Conservation (phyloP, 2,113 vertebrate genomes). For the Chionomys nivalis region DNA sequence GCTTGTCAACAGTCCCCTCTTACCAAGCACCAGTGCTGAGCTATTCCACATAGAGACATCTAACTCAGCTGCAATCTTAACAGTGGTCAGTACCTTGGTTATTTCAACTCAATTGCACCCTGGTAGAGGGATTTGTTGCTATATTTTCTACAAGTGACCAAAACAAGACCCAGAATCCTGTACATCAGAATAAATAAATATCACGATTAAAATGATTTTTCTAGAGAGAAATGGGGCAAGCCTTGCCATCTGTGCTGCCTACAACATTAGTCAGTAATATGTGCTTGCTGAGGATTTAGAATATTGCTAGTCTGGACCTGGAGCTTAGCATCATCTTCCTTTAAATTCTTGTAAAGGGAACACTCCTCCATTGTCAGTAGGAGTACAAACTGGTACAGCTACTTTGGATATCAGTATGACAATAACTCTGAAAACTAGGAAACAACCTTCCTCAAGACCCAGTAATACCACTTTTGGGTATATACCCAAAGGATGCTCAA, state of each 20-base stretch:
- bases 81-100: background rate
- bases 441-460: too few species aligned
- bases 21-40: background rate
- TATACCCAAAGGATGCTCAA: too few species aligned
- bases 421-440: too few species aligned
- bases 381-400: too few species aligned
- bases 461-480: too few species aligned
- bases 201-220: background rate
- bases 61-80: background rate
- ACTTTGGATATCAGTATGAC: too few species aligned
- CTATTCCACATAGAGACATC: background rate
- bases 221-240: background rate
- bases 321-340: background rate
- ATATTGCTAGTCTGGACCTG: background rate
- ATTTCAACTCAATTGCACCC: background rate
- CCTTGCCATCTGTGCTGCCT: background rate
- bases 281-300: background rate
- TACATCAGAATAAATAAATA: background rate
- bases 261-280: background rate
- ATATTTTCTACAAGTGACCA: background rate
- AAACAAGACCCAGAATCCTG: background rate
- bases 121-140: background rate
- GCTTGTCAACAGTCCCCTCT: background rate
- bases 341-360: background rate
- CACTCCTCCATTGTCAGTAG: too few species aligned